A percentile compares a stretch with the other conserved stretches of the same genome.
Evolutionary conservation across 2,888 invertebrate genomes (phyloP).

Genomic region (Habroteleia sp.): DNA sequence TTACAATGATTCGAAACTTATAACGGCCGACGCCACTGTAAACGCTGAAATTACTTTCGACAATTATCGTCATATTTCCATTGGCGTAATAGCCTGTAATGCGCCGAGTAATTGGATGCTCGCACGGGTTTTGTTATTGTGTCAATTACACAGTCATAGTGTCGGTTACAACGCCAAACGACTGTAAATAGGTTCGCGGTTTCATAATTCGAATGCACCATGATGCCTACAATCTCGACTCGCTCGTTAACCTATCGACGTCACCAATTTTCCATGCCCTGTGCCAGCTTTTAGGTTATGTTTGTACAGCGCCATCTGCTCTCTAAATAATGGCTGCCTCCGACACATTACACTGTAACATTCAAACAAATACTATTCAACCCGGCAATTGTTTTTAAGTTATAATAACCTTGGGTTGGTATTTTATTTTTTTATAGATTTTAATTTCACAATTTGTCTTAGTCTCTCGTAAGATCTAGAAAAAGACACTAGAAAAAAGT

Average conservation of each 20-base stretch:
- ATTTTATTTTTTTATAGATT: too few species aligned
- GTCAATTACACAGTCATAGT: constrained; percentile 38
- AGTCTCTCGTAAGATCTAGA: too few species aligned
- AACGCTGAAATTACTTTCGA: constrained; percentile 46
- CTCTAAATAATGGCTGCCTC: neutral
- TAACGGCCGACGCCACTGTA: constrained; percentile 5
- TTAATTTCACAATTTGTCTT: too few species aligned
- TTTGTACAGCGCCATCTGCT: constrained; percentile 20
- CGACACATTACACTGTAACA: too few species aligned
- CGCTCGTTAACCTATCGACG: constrained; percentile 27
- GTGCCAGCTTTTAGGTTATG: constrained; percentile 22
- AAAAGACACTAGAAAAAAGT: too few species aligned
- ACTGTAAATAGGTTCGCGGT: constrained; percentile 41
- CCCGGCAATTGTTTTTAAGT: too few species aligned
- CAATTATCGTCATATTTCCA: constrained; percentile 50
- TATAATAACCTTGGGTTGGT: too few species aligned
- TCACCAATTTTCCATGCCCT: constrained; percentile 9
- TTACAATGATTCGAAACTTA: constrained; percentile 28
- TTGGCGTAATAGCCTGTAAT: constrained; percentile 32
- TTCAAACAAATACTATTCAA: too few species aligned
- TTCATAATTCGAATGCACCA: constrained; percentile 40
- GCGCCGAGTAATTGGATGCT: constrained; percentile 39
- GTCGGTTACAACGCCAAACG: constrained; percentile 42
- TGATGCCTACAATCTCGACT: constrained; percentile 20
- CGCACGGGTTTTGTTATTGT: constrained; percentile 37